Conservation (phyloP, 2,888 invertebrate species). For the Drosophila anomalata region DNA sequence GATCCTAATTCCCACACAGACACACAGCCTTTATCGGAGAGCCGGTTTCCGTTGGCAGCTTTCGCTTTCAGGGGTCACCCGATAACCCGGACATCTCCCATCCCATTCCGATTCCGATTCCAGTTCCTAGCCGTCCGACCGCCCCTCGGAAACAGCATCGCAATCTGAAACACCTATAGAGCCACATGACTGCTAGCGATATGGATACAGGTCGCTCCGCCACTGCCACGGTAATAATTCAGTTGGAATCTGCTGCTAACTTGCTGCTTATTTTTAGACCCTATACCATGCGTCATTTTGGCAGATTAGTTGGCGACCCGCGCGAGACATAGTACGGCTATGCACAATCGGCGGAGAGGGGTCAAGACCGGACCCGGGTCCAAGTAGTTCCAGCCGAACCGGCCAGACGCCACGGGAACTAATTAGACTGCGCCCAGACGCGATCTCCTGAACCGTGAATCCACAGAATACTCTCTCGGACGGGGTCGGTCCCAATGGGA, state of each 20-base stretch:
- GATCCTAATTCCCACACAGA: conserved; percentile 4
- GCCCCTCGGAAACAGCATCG: conserved; percentile 10
- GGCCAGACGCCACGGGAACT: conserved; percentile 11
- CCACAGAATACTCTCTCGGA: not conserved
- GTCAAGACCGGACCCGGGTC: conserved; percentile 14
- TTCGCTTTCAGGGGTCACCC: conserved; percentile 1
- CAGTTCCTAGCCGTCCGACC: not conserved
- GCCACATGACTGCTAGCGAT: conserved; percentile 4
- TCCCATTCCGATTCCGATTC: not conserved
- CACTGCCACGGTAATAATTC: conserved; percentile 25
- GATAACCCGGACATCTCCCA: conserved; percentile 17
- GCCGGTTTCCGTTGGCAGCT: conserved; percentile 21
- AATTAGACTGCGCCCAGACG: conserved; percentile 55
- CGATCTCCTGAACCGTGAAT: not conserved
- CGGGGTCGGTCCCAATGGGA: too few relatives aligned
- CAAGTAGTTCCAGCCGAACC: conserved; percentile 20
- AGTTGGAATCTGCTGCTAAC: too few relatives aligned
- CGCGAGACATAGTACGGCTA: not conserved
- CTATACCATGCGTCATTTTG: conserved; percentile 26
- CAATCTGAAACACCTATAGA: not conserved
- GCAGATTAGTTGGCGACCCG: conserved; percentile 19
- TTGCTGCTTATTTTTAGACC: conserved; percentile 9
- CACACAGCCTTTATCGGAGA: not conserved
- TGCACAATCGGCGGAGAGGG: conserved; percentile 13
- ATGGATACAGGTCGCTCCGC: conserved; percentile 16